Evolutionary conservation across 2,113 vertebrate genomes (phyloP).

Genomic region (Hyaena hyaena): DNA sequence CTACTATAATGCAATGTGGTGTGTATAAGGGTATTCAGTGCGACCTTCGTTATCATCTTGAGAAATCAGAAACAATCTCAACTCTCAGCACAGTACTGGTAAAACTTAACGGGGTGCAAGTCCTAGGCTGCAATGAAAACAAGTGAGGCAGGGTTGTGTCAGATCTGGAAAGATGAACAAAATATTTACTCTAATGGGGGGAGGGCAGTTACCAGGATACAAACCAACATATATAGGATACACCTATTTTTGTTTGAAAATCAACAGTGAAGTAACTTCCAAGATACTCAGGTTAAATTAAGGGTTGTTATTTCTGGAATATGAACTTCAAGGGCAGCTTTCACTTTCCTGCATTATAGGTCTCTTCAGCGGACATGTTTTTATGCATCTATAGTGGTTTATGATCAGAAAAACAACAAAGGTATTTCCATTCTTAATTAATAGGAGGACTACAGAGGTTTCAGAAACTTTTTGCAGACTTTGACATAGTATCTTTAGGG

Average conservation of each 20-base stretch:
- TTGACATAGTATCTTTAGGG: background rate
- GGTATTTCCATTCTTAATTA: background rate
- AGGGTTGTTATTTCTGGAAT: background rate
- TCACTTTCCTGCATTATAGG: background rate
- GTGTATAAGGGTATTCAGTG: background rate
- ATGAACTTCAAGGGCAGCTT: background rate
- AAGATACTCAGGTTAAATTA: background rate
- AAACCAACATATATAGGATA: background rate
- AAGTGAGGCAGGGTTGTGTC: accelerated
- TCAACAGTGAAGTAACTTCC: background rate
- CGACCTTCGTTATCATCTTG: too few relatives aligned
- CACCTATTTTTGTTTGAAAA: background rate
- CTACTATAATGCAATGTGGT: background rate
- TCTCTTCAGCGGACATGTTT: background rate
- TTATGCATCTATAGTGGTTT: background rate
- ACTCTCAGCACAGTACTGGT: background rate
- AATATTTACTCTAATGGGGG: accelerated
- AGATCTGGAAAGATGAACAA: background rate
- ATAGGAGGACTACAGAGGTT: background rate
- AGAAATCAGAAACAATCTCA: background rate
- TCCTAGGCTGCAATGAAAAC: background rate
- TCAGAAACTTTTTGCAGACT: constrained; percentile 14
- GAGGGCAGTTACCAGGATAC: too few relatives aligned
- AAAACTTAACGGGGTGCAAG: background rate
- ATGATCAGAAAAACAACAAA: background rate